phyloP scores from a whole-genome alignment of 1,140 invertebrate species.

The Mizuhopecten yessoensis region DNA sequence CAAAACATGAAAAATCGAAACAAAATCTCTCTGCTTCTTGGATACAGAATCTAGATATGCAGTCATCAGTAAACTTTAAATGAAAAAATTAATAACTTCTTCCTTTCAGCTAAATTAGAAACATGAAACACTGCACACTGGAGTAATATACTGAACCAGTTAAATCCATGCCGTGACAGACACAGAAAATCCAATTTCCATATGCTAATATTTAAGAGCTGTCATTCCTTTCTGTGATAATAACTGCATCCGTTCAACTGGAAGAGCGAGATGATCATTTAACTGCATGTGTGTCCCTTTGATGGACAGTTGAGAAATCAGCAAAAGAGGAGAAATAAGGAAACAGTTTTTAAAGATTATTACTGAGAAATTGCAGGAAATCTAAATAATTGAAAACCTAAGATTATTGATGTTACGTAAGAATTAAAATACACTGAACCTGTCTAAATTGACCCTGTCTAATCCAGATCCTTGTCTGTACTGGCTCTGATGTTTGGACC shows the following conservation, averaged over 20 bases:
- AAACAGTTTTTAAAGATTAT: too few relatives aligned
- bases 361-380: too few relatives aligned
- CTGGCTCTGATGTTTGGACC: too few relatives aligned
- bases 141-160: background rate
- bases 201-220: background rate
- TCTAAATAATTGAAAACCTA: too few relatives aligned
- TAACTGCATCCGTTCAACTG: background rate
- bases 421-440: too few relatives aligned
- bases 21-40: background rate
- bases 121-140: background rate
- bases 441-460: too few relatives aligned
- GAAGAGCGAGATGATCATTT: too few relatives aligned
- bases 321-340: too few relatives aligned
- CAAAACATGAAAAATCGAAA: background rate
- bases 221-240: background rate
- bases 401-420: too few relatives aligned
- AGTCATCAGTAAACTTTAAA: background rate
- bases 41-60: background rate
- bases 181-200: background rate
- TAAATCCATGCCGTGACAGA: background rate
- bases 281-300: too few relatives aligned
- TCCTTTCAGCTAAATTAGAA: background rate
- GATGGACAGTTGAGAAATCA: too few relatives aligned
- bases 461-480: too few relatives aligned
- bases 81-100: background rate